Evolutionary conservation across 2,797 vertebrate species (phyloP).

Genomic region (Centroberyx gerrardi): DNA sequence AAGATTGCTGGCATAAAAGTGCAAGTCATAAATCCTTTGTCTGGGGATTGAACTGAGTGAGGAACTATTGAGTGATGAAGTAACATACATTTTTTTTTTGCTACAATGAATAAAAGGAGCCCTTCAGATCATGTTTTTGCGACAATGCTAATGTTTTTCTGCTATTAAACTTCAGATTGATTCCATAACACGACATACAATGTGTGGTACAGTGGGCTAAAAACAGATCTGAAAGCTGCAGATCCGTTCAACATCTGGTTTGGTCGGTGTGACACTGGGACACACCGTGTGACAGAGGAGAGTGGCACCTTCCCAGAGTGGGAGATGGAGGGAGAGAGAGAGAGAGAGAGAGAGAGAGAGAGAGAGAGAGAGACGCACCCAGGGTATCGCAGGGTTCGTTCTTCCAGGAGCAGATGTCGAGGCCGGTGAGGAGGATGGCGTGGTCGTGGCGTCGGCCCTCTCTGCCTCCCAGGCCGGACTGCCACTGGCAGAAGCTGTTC

Average conservation of each 20-base stretch:
- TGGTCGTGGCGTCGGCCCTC: conserved; percentile 92
- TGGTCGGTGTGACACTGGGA: conserved; percentile 38
- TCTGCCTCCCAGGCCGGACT: conserved; percentile 88
- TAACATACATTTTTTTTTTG: too few relatives aligned
- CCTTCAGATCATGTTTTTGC: background rate
- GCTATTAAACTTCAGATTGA: background rate
- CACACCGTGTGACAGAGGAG: conserved; percentile 53
- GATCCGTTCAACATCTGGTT: conserved; percentile 68
- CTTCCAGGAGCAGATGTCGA: conserved; percentile 96
- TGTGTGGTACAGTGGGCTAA: conserved; percentile 7
- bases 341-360: conserved; percentile 17
- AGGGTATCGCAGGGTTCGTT: conserved; percentile 94
- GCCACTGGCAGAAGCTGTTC: conserved; percentile 96
- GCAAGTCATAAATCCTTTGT: too few relatives aligned
- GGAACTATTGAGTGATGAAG: too few relatives aligned
- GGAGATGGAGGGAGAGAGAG: background rate
- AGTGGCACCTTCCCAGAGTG: conserved; percentile 55
- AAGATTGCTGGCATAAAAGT: too few relatives aligned
- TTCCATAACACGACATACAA: background rate
- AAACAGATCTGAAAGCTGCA: conserved; percentile 47
- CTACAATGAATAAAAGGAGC: too few relatives aligned
- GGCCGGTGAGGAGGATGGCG: conserved; percentile 92
- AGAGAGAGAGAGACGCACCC: conserved; percentile 76
- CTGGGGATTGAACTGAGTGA: too few relatives aligned
- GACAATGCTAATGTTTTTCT: background rate